Evolutionary conservation across 2,888 invertebrate species (phyloP).

Genomic region (Zhuqinia jingwanae): DNA sequence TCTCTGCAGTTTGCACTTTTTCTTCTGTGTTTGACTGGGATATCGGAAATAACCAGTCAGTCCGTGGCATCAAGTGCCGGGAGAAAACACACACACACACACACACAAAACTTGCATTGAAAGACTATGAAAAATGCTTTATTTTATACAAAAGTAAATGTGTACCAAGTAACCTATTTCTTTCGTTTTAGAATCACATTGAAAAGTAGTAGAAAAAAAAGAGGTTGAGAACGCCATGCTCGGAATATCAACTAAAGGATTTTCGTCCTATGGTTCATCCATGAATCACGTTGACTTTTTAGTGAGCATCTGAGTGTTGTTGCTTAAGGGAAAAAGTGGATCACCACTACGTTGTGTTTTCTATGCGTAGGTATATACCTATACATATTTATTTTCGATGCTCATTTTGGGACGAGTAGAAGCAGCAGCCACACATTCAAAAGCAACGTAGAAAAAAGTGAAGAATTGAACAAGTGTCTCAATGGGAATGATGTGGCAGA

Average conservation of each 20-base stretch:
- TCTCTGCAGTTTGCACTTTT: conserved; percentile 18
- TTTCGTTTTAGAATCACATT: conserved; percentile 12
- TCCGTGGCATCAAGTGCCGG: not conserved
- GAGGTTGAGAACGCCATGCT: conserved; percentile 11
- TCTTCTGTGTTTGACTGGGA: not conserved
- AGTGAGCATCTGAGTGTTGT: conserved; percentile 5
- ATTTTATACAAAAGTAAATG: conserved; percentile 6
- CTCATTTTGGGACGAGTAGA: not conserved
- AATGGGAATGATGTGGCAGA: not conserved
- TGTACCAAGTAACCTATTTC: conserved; percentile 9
- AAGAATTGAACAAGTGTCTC: not conserved
- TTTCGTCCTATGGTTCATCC: conserved; percentile 2
- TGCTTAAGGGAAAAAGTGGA: not conserved
- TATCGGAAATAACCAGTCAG: no score
- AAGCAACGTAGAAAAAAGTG: not conserved
- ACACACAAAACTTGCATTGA: not conserved
- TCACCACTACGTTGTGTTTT: not conserved
- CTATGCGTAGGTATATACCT: no score
- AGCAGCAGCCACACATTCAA: no score
- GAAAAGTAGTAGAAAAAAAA: conserved; percentile 16
- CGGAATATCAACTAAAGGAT: conserved; percentile 39
- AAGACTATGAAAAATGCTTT: not conserved
- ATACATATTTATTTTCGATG: not conserved
- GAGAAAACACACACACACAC: not conserved
- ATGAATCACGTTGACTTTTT: conserved; percentile 13